Evolutionary conservation across 2,888 invertebrate genomes (phyloP).

Genomic region (Serrognathus titanus): DNA sequence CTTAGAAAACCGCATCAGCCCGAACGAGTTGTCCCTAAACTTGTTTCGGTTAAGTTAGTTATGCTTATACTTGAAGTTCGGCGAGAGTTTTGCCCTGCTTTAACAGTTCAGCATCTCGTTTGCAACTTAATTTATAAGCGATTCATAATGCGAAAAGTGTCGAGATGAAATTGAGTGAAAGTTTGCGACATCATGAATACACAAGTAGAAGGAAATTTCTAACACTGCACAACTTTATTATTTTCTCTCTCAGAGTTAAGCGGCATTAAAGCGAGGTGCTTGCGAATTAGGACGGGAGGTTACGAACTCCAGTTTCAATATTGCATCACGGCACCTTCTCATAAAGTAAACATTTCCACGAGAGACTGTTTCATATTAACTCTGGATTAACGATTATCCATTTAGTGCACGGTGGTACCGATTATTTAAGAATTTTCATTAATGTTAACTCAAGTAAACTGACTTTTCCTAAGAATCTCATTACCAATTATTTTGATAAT

Average conservation of each 20-base stretch:
- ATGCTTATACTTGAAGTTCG: constrained; percentile 33
- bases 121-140: constrained; percentile 47
- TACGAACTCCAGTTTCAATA: constrained; percentile 9
- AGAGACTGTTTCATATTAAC: not conserved
- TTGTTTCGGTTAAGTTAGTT: constrained; percentile 33
- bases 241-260: constrained; percentile 25
- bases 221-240: constrained; percentile 27
- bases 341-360: constrained; percentile 14
- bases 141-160: constrained; percentile 48
- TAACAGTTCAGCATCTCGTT: constrained; percentile 38
- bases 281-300: constrained; percentile 11
- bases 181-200: constrained; percentile 34
- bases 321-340: constrained; percentile 12
- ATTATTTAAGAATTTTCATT: no score
- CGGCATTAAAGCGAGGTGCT: constrained; percentile 27
- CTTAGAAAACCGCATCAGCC: constrained; percentile 17
- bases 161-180: constrained; percentile 47
- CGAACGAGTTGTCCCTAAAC: constrained; percentile 29
- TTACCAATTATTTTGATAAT: no score
- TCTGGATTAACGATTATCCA: no score
- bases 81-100: constrained; percentile 31
- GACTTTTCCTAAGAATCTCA: no score
- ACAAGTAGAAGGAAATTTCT: constrained; percentile 25
- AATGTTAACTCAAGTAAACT: no score
- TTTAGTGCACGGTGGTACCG: no score